These are phyloP conservation scores for Drosophila sproati DNA, from an alignment of 1,140 invertebrate genomes.

Conservation along the genomic window DNA sequence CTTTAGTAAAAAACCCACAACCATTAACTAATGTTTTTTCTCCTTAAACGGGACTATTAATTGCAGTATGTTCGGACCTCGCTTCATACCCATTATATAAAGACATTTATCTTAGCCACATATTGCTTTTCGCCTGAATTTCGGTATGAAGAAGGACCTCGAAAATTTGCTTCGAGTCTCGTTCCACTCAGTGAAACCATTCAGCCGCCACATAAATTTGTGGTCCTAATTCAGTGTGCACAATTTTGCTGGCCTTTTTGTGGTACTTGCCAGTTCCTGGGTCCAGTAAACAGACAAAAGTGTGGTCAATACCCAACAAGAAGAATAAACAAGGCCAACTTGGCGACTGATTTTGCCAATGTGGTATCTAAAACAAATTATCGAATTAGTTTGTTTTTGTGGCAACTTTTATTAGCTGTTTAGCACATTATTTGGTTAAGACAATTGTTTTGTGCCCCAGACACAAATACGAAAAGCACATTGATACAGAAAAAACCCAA, in stretches of 20 bases:
- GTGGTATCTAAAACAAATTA: slow-evolving; percentile 60
- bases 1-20: not conserved
- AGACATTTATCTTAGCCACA: slow-evolving; percentile 52
- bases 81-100: slow-evolving; percentile 18
- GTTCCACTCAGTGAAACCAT: slow-evolving; percentile 15
- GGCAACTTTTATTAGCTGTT: slow-evolving; percentile 67
- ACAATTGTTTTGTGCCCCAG: slow-evolving; percentile 51
- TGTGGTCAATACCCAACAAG: slow-evolving; percentile 20
- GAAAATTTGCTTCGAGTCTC: not conserved
- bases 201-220: slow-evolving; percentile 62
- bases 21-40: slow-evolving; percentile 3
- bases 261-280: slow-evolving; percentile 30
- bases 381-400: slow-evolving; percentile 70
- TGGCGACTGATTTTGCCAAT: slow-evolving; percentile 38
- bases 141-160: not conserved
- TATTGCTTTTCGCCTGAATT: not conserved
- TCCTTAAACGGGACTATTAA: slow-evolving; percentile 21
- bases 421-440: slow-evolving; percentile 63
- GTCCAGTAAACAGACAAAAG: slow-evolving; percentile 28
- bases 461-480: slow-evolving; percentile 2
- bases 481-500: slow-evolving; percentile 7
- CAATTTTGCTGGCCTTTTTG: slow-evolving; percentile 46
- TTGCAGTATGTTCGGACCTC: not conserved
- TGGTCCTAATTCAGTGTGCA: slow-evolving; percentile 61
- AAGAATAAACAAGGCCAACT: slow-evolving; percentile 29